Conservation (phyloP, 2,113 vertebrate species). For the Lophochroa leadbeateri region DNA sequence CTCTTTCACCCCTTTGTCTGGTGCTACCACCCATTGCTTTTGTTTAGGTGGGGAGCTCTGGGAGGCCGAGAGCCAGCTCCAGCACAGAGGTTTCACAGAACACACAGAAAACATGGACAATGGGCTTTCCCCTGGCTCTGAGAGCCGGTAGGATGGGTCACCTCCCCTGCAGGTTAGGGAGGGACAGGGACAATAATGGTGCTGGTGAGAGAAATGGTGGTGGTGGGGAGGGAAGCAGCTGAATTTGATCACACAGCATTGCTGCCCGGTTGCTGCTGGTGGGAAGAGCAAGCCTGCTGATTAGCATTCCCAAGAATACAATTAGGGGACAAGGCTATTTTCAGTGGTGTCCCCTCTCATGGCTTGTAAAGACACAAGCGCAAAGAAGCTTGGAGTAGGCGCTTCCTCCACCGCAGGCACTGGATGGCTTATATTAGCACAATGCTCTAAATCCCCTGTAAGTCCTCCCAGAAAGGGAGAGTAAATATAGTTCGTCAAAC, state of each 20-base stretch:
- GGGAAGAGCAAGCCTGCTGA: slow-evolving; percentile 10
- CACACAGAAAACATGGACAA: not conserved
- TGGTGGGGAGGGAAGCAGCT: not conserved
- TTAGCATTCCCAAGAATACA: slow-evolving; percentile 47
- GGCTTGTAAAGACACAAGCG: slow-evolving; percentile 34
- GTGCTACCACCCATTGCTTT: not conserved
- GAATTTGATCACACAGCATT: not conserved
- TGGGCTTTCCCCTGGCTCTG: not conserved
- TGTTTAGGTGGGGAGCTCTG: not conserved
- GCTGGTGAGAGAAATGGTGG: not conserved
- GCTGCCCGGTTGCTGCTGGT: slow-evolving; percentile 6
- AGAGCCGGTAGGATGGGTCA: not conserved
- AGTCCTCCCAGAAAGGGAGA: slow-evolving; percentile 68
- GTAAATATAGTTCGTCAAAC: slow-evolving; percentile 68
- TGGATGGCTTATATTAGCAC: slow-evolving; percentile 61
- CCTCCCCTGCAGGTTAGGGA: not conserved
- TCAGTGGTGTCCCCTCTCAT: slow-evolving; percentile 10
- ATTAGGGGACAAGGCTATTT: slow-evolving; percentile 51
- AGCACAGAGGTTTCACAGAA: not conserved
- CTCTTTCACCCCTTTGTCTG: not conserved
- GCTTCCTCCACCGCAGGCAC: slow-evolving; percentile 50
- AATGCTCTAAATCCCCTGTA: slow-evolving; percentile 67
- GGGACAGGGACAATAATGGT: not conserved
- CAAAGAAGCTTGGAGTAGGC: not conserved
- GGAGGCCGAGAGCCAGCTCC: not conserved